Percentiles rank a stretch among this genome's conserved stretches.
phyloP scores from a whole-genome alignment of 2,113 vertebrate genomes.

The Caloenas nicobarica region DNA sequence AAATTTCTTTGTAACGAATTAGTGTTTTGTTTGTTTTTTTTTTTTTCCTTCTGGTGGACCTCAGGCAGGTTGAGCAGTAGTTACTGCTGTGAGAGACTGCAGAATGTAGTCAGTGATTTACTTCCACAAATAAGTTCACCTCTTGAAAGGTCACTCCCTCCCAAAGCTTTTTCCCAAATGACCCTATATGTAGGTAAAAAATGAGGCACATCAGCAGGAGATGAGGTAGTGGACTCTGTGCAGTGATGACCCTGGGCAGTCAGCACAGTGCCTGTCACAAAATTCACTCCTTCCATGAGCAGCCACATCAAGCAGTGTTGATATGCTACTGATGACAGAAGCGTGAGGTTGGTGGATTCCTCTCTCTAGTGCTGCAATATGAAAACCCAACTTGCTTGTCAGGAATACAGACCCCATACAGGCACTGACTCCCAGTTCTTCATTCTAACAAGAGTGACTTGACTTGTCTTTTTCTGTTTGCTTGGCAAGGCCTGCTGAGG shows the following conservation, averaged over 20 bases:
- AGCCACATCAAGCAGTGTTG: not conserved
- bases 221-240: not conserved
- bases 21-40: not conserved
- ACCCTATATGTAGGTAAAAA: not conserved
- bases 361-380: not conserved
- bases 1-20: not conserved
- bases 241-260: not conserved
- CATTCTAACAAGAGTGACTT: not conserved
- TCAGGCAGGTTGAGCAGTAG: not conserved
- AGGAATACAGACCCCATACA: not conserved
- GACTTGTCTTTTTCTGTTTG: not conserved
- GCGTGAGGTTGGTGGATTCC: not conserved
- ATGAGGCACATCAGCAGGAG: not conserved
- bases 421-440: not conserved
- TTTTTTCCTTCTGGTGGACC: not conserved
- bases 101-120: not conserved
- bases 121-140: not conserved
- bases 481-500: not conserved
- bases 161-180: not conserved
- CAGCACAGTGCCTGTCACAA: not conserved
- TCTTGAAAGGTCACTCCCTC: not conserved
- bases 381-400: not conserved
- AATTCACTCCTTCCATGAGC: not conserved
- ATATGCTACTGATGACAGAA: not conserved
- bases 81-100: not conserved